Evolutionary conservation across 2,888 invertebrate genomes (phyloP).

Genomic region (Argyresthia goedartella): DNA sequence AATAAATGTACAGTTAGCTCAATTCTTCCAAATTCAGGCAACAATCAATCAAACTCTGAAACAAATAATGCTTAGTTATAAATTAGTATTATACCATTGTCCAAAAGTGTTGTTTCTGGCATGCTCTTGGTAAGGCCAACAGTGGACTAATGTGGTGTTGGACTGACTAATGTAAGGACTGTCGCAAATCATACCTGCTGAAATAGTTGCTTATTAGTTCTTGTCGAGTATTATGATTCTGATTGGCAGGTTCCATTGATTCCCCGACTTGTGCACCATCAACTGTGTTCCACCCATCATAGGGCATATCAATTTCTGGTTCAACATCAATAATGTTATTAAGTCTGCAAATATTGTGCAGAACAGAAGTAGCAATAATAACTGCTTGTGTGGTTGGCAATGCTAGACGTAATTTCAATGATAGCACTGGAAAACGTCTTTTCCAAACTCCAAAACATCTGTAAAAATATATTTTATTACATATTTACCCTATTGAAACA

Average conservation of each 20-base stretch:
- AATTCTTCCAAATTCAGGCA: background rate
- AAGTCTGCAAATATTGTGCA: conserved; percentile 7
- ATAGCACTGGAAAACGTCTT: conserved; percentile 3
- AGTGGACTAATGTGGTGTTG: too few species aligned
- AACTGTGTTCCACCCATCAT: background rate
- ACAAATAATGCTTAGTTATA: conserved; percentile 3
- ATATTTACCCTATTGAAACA: background rate
- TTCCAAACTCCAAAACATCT: conserved; percentile 4
- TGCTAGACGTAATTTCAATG: conserved; percentile 3
- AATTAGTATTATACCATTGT: background rate
- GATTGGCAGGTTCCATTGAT: background rate
- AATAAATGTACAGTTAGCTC: too few species aligned
- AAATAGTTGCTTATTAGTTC: background rate
- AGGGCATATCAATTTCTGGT: conserved; percentile 3
- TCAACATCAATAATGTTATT: conserved; percentile 3
- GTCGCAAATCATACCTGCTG: conserved; percentile 1
- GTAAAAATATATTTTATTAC: background rate
- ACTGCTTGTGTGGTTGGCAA: conserved; percentile 4
- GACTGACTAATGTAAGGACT: background rate
- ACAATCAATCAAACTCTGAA: background rate
- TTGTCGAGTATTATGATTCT: background rate
- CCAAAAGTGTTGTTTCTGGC: background rate
- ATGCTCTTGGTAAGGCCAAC: too few species aligned
- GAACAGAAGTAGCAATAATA: conserved; percentile 6
- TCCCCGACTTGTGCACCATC: background rate